These are phyloP conservation scores for Parotocinclus haroldoi DNA, from an alignment of 2,797 vertebrate genomes.

Conservation along the genomic window DNA sequence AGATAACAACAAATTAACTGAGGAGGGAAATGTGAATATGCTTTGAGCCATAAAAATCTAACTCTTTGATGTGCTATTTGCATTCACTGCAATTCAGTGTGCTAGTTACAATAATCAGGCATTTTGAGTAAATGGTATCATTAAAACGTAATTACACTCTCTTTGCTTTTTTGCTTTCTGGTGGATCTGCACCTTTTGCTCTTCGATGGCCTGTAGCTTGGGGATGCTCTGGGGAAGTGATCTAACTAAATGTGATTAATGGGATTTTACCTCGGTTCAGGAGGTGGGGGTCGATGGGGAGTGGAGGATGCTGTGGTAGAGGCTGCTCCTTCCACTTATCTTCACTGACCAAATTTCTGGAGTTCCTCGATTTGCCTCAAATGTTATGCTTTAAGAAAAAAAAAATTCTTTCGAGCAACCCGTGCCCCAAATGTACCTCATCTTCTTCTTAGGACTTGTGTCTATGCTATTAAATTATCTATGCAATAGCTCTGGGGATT, in stretches of 20 bases:
- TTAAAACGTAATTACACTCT: conserved; percentile 50
- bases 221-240: conserved; percentile 46
- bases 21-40: conserved; percentile 24
- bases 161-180: conserved; percentile 30
- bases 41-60: conserved; percentile 25
- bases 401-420: too few species aligned
- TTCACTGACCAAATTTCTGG: neutral
- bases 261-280: conserved; percentile 39
- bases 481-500: too few species aligned
- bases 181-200: conserved; percentile 46
- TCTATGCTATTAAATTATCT: too few species aligned
- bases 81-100: conserved; percentile 24
- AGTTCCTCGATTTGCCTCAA: neutral
- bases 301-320: conserved; percentile 28
- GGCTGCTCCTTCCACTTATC: conserved; percentile 27
- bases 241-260: conserved; percentile 55
- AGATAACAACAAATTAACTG: conserved; percentile 37
- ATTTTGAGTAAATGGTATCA: conserved; percentile 47
- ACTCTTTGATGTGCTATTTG: conserved; percentile 39
- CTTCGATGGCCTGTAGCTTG: conserved; percentile 36
- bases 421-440: too few species aligned
- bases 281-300: conserved; percentile 25
- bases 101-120: conserved; percentile 38
- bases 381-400: too few species aligned
- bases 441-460: too few species aligned